Percentiles rank a stretch among this genome's conserved stretches.
These are phyloP conservation scores for Torymus auratus DNA, from an alignment of 2,888 invertebrate genomes.

Conservation along the genomic window DNA sequence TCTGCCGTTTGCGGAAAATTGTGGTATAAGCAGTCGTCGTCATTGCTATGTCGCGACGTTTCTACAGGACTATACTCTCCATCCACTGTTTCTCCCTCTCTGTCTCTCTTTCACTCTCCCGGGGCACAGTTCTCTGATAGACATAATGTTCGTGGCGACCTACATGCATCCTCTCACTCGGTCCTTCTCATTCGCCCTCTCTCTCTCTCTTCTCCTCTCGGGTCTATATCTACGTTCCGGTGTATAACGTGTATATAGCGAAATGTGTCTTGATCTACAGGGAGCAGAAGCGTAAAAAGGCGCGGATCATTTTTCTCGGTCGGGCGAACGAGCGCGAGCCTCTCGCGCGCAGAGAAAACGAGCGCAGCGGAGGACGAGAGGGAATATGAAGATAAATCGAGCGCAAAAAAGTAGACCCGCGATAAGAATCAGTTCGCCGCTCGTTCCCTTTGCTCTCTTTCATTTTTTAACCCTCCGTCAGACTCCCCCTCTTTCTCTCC, in stretches of 20 bases:
- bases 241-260: not conserved
- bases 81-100: not conserved
- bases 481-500: not conserved
- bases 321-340: slow-evolving; percentile 7
- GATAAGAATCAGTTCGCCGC: slow-evolving; percentile 54
- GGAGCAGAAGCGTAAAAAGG: slow-evolving; percentile 24
- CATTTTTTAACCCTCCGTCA: slow-evolving; percentile 37
- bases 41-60: too few species aligned
- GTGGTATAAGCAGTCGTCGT: slow-evolving; percentile 6
- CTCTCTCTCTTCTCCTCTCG: not conserved
- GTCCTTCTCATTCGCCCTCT: not conserved
- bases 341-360: slow-evolving; percentile 8
- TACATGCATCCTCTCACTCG: slow-evolving; percentile 32
- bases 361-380: slow-evolving; percentile 17
- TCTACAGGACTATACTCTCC: not conserved
- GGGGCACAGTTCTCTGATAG: not conserved
- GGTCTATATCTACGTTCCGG: not conserved
- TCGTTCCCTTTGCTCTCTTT: slow-evolving; percentile 35
- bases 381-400: slow-evolving; percentile 55
- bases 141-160: slow-evolving; percentile 40
- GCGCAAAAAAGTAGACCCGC: slow-evolving; percentile 50
- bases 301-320: slow-evolving; percentile 43
- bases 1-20: slow-evolving; percentile 26
- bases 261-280: slow-evolving; percentile 39
- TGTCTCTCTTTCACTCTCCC: not conserved